Percentiles rank a stretch among this genome's conserved stretches.
phyloP scores from a whole-genome alignment of 2,888 invertebrate genomes.

The Syrista parreyssii region DNA sequence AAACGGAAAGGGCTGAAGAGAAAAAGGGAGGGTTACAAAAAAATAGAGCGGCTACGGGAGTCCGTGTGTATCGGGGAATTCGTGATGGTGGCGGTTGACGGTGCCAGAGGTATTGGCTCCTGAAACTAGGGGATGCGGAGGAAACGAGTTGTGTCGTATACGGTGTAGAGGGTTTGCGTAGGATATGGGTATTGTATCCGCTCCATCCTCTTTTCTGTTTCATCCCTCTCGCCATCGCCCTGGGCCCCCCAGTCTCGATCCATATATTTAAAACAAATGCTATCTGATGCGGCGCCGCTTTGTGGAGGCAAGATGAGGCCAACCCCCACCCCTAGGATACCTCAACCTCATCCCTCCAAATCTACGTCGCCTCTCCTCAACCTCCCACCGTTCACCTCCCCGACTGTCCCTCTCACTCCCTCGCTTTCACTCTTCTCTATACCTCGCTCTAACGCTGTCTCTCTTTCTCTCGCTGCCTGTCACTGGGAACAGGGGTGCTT shows the following conservation, averaged over 20 bases:
- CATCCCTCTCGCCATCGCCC: constrained; percentile 24
- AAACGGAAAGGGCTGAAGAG: constrained; percentile 28
- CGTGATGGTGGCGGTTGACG: constrained; percentile 32
- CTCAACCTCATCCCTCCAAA: not conserved
- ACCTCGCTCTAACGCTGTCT: constrained; percentile 25
- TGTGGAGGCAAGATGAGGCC: constrained; percentile 61
- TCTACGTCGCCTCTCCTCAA: not conserved
- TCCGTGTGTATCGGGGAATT: not conserved
- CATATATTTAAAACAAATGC: constrained; percentile 67
- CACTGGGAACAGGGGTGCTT: constrained; percentile 16
- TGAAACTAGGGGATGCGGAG: constrained; percentile 48
- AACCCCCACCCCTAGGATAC: constrained; percentile 24
- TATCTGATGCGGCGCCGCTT: constrained; percentile 63
- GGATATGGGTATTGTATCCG: constrained; percentile 60
- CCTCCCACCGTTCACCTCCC: not conserved
- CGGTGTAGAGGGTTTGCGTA: constrained; percentile 40
- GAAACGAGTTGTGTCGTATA: constrained; percentile 57
- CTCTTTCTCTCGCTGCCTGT: not conserved
- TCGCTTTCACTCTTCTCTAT: constrained; percentile 31
- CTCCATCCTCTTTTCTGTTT: constrained; percentile 31
- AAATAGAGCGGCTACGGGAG: not conserved
- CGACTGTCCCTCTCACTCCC: constrained; percentile 34
- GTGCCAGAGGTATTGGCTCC: constrained; percentile 51
- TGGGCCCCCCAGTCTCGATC: constrained; percentile 48
- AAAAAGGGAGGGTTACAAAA: constrained; percentile 20